Percentiles rank a stretch among this genome's conserved stretches.
These are phyloP conservation scores for Papilio dardanus DNA, from an alignment of 1,140 invertebrate genomes.

Conservation along the genomic window DNA sequence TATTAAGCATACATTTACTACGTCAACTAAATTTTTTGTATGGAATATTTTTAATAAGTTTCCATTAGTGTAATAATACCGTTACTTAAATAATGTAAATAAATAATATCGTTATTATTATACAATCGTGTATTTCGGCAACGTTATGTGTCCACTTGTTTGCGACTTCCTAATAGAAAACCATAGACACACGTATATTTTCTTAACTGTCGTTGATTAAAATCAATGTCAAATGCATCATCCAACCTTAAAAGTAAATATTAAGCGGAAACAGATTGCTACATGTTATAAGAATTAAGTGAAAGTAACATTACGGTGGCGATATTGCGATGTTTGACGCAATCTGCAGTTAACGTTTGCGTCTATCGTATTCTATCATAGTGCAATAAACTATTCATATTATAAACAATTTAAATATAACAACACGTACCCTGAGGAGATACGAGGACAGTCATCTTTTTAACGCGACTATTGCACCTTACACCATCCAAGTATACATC, in stretches of 20 bases:
- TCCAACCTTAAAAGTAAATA: background rate
- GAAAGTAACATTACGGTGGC: conserved; percentile 10
- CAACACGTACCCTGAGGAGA: no score
- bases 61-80: no score
- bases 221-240: background rate
- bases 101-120: no score
- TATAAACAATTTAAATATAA: background rate
- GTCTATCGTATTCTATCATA: background rate
- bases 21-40: no score
- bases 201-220: background rate
- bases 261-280: background rate
- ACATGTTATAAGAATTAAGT: conserved; percentile 20
- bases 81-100: no score
- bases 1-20: background rate
- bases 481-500: no score
- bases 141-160: background rate
- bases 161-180: background rate
- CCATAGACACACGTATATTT: no score
- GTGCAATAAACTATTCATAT: background rate
- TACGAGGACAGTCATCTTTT: no score
- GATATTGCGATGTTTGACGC: conserved; percentile 31
- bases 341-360: background rate
- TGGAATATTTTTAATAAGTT: no score
- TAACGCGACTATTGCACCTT: no score
- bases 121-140: no score